Evolutionary conservation across 2,113 vertebrate species (phyloP).

Genomic region (Cyanoliseus patagonus): DNA sequence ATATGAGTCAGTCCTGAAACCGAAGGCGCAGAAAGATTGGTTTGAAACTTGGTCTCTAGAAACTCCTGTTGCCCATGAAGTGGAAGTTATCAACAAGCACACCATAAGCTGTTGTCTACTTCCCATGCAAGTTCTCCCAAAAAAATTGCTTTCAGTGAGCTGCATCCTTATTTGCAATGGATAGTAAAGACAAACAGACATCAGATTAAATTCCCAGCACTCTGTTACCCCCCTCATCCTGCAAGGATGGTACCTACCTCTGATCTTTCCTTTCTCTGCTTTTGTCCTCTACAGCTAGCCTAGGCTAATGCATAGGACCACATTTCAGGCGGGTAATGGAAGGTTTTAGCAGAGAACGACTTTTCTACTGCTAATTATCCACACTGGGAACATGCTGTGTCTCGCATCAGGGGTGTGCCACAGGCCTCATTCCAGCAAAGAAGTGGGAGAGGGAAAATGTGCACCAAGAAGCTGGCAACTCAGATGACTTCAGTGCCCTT

Average conservation of each 20-base stretch:
- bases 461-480: background rate
- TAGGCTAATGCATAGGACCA: background rate
- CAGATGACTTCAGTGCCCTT: background rate
- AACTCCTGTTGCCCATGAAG: background rate
- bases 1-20: background rate
- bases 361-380: background rate
- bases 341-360: background rate
- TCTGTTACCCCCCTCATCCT: background rate
- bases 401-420: accelerated
- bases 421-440: background rate
- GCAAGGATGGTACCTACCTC: background rate
- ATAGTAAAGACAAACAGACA: background rate
- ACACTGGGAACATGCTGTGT: background rate
- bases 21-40: background rate
- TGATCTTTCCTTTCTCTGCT: background rate
- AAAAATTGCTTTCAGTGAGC: background rate
- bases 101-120: background rate
- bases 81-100: background rate
- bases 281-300: background rate
- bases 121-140: background rate
- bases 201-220: background rate
- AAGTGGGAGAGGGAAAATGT: background rate
- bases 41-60: background rate
- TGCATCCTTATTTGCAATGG: background rate
- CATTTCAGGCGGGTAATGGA: background rate